Evolutionary conservation across 92 coral and sea anemone species (phyloP), one percentile per base, ranked within the genome.

Genomic region (Zoanthus sociatus): DNA sequence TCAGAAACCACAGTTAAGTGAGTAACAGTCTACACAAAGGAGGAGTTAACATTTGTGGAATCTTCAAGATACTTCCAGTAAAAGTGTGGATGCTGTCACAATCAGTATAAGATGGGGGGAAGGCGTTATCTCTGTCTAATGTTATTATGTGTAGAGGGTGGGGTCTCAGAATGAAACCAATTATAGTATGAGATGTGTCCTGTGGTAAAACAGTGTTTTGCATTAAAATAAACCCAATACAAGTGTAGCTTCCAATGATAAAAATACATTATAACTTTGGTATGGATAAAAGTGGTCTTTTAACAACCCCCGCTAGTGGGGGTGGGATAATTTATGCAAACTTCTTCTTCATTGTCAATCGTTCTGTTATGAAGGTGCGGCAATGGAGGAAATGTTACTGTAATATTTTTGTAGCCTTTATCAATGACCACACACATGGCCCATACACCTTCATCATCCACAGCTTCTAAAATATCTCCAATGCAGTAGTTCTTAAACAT

Each of bases 1-100:
- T 61, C 68, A 61, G 68, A 9, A 50, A 6, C 20, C 68, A 61
- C 26, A 61, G 68, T 61, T 61, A 61, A 61, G 68, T 61, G 68
- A 61, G 68, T 61, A 61, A 61, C 68, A 61, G 17, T 61, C 68
- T 61, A 16, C 18, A 61, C 68, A 61, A 16, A 30, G 31, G 68
- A 61, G 68, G 21, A 61, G 68, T 61, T 61, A 61, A 61, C 68
- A 61, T 61, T 61, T 61, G 68, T 61, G 68, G 68, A 61, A 7
- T 15, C 68, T 61, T 61, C 68, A 61, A 61, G 68, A 61, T 61
- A 61, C 68, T 61, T 61, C 68, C 68, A 61, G 68, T 61, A 61
- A 30, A 61, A 61, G 68, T 61, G 68, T 7, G 26, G 68, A 61
- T 61, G 68, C 68, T 61, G 26, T 61, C 68, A 61, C 68, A 61